Conservation (phyloP, 1,140 invertebrate species). For the Drosophila chauvacae region DNA sequence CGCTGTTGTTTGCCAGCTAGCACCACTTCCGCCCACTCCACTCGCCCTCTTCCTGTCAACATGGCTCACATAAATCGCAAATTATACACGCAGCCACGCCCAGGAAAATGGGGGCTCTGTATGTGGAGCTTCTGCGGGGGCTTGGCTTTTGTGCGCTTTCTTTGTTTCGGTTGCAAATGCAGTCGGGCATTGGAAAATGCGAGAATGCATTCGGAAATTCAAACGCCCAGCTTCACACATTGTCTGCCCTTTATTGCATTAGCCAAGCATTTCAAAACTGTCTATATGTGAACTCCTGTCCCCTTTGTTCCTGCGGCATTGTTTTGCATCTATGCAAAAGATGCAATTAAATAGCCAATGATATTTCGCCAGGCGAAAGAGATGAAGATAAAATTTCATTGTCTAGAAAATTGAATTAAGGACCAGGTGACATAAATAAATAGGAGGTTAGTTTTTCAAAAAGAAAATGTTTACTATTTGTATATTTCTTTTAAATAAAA, state of each 20-base stretch:
- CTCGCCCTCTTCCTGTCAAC: constrained; percentile 53
- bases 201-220: constrained; percentile 77
- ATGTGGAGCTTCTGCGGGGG: constrained; percentile 25
- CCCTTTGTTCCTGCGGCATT: constrained; percentile 30
- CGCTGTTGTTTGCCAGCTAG: constrained; percentile 42
- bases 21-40: neutral
- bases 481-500: neutral
- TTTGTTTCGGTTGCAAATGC: constrained; percentile 51
- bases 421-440: neutral
- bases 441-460: neutral
- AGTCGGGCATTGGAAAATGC: constrained; percentile 61
- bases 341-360: constrained; percentile 29
- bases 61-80: constrained; percentile 77
- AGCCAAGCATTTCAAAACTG: constrained; percentile 29
- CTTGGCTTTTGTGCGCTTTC: constrained; percentile 72
- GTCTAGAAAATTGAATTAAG: neutral
- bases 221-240: constrained; percentile 78
- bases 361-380: neutral
- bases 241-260: constrained; percentile 78
- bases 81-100: constrained; percentile 78
- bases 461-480: neutral
- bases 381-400: neutral
- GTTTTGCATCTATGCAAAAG: neutral
- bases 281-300: constrained; percentile 15
- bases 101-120: constrained; percentile 7